phyloP scores from a whole-genome alignment of 53 echinoderm and acorn worm genomes.

The Holothuria scabra region DNA sequence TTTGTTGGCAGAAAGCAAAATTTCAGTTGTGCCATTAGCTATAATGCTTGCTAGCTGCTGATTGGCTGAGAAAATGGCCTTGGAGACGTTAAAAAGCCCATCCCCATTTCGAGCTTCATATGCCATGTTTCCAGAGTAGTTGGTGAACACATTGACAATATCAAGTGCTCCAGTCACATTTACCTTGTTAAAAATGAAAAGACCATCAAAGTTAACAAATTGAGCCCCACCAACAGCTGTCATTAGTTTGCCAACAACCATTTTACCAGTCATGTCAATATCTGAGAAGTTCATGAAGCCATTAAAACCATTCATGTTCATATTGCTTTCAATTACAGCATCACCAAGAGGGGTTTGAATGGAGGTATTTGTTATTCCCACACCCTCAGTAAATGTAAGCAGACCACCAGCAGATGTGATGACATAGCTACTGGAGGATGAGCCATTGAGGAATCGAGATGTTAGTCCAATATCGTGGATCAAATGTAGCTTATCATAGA shows the following conservation, averaged over 20 bases:
- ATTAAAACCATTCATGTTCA: not conserved
- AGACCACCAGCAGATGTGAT: not conserved
- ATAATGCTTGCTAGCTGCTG: conserved; percentile 3
- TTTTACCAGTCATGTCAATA: not conserved
- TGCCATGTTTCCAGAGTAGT: conserved; percentile 18
- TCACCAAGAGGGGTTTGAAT: conserved; percentile 10
- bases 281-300: conserved; percentile 25
- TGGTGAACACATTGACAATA: not conserved
- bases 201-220: conserved; percentile 36
- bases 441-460: conserved; percentile 10
- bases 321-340: not conserved
- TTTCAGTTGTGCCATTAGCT: not conserved
- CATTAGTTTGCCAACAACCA: conserved; percentile 21
- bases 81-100: conserved; percentile 31
- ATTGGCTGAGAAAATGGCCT: not conserved
- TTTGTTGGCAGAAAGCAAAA: conserved; percentile 9
- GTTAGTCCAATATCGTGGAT: not conserved
- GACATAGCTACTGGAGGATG: conserved; percentile 9
- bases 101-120: not conserved
- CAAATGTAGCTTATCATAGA: not conserved
- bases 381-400: not conserved
- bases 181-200: conserved; percentile 45
- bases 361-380: not conserved
- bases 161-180: not conserved
- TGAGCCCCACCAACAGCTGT: not conserved